A percentile compares a stretch with the other conserved stretches of the same genome.
These are phyloP conservation scores for Fragum sueziense DNA, from an alignment of 2,888 invertebrate genomes.

Conservation along the genomic window DNA sequence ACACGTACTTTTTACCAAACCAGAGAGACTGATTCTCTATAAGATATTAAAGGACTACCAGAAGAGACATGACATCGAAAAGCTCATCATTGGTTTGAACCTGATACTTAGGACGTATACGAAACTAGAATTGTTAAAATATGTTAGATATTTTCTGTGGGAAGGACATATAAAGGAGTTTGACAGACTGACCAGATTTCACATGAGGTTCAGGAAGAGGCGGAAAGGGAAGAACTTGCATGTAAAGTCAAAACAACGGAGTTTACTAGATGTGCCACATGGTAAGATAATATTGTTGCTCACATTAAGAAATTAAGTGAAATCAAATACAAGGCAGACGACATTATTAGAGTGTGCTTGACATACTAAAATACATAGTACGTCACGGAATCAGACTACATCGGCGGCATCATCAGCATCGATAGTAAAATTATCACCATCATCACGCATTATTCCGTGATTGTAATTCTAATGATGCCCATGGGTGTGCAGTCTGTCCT, in stretches of 20 bases:
- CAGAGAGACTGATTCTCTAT: constrained; percentile 71
- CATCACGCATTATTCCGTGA: too few species aligned
- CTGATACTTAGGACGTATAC: constrained; percentile 69
- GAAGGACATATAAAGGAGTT: constrained; percentile 64
- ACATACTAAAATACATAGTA: too few species aligned
- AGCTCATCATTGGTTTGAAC: constrained; percentile 57
- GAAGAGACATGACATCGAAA: constrained; percentile 52
- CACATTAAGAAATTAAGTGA: too few species aligned
- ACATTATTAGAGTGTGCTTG: too few species aligned
- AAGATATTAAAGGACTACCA: constrained; percentile 68
- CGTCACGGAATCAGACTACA: too few species aligned
- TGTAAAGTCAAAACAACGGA: background rate
- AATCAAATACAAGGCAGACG: too few species aligned
- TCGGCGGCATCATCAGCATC: too few species aligned
- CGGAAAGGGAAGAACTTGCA: background rate
- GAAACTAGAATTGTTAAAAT: constrained; percentile 70
- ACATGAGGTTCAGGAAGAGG: constrained; percentile 37
- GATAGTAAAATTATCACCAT: too few species aligned
- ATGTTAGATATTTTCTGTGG: constrained; percentile 70
- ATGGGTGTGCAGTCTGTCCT: too few species aligned
- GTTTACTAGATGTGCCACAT: background rate
- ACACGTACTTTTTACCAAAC: constrained; percentile 47
- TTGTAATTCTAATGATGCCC: too few species aligned
- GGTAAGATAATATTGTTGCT: too few species aligned
- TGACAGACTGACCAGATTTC: constrained; percentile 55